Evolutionary conservation across 2,113 vertebrate genomes (phyloP), one percentile per base, ranked within the genome.

Genomic region (Indicator indicator): DNA sequence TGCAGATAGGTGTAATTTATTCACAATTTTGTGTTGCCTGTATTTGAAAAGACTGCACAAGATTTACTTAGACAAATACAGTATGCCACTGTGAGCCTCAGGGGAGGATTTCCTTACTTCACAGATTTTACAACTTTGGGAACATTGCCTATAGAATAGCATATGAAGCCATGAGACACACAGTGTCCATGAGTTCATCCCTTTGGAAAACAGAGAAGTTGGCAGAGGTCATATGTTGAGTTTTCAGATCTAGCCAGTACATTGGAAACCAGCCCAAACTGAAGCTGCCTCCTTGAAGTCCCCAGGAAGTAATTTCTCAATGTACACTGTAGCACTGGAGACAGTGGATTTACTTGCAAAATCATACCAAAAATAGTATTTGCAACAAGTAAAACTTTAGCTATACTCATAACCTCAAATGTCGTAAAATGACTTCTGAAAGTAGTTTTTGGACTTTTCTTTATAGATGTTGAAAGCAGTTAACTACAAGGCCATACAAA

Each of bases 401-500:
- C 33, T 70, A 52, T 12, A 67, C 4, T 63, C 55, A 63, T 70
- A 87, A 83, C 73, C 46, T 90, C 83, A 86, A 42, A 48, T 9
- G 52, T 8, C 20, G 14, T 40, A 77, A 85, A 96, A 94, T 32
- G 0, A 94, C 36, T 80, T 88, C 42, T 76, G 46, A 83, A 91
- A 90, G 85, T 88, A 0, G 59, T 87, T 82, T 62, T 71, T 33
- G 38, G 17, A 33, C 27, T 33, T 9, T 15, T 63, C 64, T 82
- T 86, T 52, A 76, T 21, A 28, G 55, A 11, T 5, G 1, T 32
- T 88, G 60, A 95, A 94, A 81, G 69, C 14, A 65, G 40, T n/a
- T 91, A 88, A 88, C 17, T 70, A 67, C 32, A 42, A 83, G 21
- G 24, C 73, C 42, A 71, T n/a, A 74, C 15, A 69, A 86, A 88